phyloP scores from a whole-genome alignment of 1,140 invertebrate species.

The Acromyrmex heyeri region DNA sequence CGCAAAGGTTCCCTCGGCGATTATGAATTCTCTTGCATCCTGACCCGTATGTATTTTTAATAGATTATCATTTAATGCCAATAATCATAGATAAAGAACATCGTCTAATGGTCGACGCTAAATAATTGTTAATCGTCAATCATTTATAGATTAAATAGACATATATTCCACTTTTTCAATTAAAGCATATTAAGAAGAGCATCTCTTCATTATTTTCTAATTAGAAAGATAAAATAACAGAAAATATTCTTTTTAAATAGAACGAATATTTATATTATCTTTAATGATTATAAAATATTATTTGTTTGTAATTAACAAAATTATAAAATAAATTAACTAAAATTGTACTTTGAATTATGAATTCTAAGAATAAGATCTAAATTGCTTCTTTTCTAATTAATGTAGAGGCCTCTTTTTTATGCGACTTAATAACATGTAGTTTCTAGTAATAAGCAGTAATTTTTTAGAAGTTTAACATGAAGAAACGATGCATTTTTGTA shows the following conservation, averaged over 20 bases:
- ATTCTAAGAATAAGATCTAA: no score
- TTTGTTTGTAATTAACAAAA: neutral
- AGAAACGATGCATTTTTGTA: neutral
- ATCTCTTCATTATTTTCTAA: neutral
- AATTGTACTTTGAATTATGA: neutral
- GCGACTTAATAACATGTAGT: neutral
- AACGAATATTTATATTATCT: neutral
- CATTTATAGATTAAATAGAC: neutral
- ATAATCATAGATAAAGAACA: constrained; percentile 23
- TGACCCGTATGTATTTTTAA: constrained; percentile 1
- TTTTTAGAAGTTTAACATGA: neutral
- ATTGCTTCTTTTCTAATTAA: neutral
- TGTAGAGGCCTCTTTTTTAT: neutral
- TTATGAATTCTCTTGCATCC: constrained; percentile 13
- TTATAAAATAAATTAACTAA: neutral
- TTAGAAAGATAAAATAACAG: neutral
- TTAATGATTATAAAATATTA: constrained; percentile 5
- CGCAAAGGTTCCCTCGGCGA: constrained; percentile 27
- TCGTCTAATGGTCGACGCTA: neutral
- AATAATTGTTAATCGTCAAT: neutral
- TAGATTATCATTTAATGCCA: neutral
- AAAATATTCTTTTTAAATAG: constrained; percentile 7
- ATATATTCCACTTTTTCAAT: neutral
- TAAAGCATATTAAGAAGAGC: neutral
- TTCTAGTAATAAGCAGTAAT: neutral